Base-by-base conservation (phyloP, 2,113 vertebrate species). In the Hepsetus odoe region DNA sequence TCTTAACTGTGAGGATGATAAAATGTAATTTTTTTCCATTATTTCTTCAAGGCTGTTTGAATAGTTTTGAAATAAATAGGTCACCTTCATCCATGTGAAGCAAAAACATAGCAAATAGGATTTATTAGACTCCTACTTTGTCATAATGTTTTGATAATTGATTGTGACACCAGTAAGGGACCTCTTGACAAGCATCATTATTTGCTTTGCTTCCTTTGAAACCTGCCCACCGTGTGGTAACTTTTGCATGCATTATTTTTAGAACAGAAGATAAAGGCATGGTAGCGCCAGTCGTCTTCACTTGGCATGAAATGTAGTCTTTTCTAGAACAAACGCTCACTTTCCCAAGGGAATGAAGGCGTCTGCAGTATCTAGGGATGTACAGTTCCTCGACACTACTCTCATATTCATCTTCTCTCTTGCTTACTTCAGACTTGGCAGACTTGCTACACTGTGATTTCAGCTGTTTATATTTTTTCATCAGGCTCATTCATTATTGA, bases 201-300 rank as follows among this genome's bases (percentile, higher is more conserved):
- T 38, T 30, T 58, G 75, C 18, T 69, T 13, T 42, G 35, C 40
- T 56, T 33, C n/a, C 68, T 70, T 35, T 65, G 42, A 16, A 61
- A 16, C 55, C 30, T 61, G 20, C 53, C 13, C 14, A 33, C 53
- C 24, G 22, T 38, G n/a, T 22, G n/a, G n/a, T 28, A 51, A 51
- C 30, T 46, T 28, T 24, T 51, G 65, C 59, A 33, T 70, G 35
- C 44, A 46, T 7, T 71, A 65, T 72, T 72, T 64, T 72, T 79
- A 72, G 68, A 72, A 55, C 77, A 72, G 46, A 42, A 44, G n/a
- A 55, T 72, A 40, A 64, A 78, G 55, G n/a, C 67, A 40, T 44
- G 42, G 28, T 70, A 72, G 1, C 16, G n/a, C 44, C 14, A 44
- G 65, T 72, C 16, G 28, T 55, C 58, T 72, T 58, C 33, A 24